Percentiles rank a stretch among this genome's conserved stretches.
Evolutionary conservation across 2,888 invertebrate genomes (phyloP).

Genomic region (Dorcus parallelipipedus): DNA sequence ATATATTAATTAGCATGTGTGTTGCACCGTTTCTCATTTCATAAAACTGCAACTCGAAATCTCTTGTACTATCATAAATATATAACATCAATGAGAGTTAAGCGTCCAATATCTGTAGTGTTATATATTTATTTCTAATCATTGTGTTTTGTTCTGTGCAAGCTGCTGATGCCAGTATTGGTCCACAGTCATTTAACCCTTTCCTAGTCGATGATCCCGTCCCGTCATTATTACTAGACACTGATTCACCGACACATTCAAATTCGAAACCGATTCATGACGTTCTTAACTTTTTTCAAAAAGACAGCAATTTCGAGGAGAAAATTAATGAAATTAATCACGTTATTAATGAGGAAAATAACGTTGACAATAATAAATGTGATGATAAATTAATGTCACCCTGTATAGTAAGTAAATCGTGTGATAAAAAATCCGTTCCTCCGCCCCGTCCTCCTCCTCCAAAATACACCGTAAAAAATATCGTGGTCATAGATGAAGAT

Average conservation of each 20-base stretch:
- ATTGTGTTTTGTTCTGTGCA: constrained; percentile 37
- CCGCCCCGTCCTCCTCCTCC: constrained; percentile 45
- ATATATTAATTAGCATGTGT: not conserved
- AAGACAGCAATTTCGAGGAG: constrained; percentile 29
- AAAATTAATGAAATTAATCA: not conserved
- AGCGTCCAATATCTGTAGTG: constrained; percentile 1
- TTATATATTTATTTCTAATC: constrained; percentile 21
- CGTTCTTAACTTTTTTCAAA: constrained; percentile 47
- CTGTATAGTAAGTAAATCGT: not conserved
- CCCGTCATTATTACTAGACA: constrained; percentile 39
- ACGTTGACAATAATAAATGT: too few species aligned
- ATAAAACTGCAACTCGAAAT: not conserved
- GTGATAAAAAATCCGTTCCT: constrained; percentile 29
- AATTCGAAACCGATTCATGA: constrained; percentile 38
- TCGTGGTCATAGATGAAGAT: too few species aligned
- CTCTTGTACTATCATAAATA: not conserved
- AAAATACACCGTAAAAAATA: constrained; percentile 28
- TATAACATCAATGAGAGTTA: not conserved
- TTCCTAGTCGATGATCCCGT: constrained; percentile 44
- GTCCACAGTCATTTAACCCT: constrained; percentile 41
- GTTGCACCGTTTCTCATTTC: not conserved
- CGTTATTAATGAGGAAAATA: not conserved
- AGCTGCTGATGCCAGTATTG: constrained; percentile 43
- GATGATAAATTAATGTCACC: not conserved
- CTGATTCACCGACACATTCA: constrained; percentile 32